Evolutionary conservation across 2,888 invertebrate genomes (phyloP), one percentile per base, ranked within the genome.

Genomic region (Hirtodrosophila trivittata): DNA sequence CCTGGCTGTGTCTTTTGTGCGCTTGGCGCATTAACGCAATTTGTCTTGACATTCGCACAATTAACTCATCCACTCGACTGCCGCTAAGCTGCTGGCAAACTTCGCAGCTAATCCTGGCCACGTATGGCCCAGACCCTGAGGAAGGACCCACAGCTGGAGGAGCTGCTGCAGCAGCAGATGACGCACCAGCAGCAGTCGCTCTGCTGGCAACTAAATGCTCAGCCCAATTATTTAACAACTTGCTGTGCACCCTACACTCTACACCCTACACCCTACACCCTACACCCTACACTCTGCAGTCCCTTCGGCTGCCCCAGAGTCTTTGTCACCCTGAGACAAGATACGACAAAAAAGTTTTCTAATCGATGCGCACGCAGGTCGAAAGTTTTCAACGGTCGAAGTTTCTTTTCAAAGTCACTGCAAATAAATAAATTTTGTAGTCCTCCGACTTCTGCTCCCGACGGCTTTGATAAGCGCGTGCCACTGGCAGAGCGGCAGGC

Each of bases 41-140:
- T 84, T 84, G 87, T 84, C 88, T 82, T 81, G 88, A 85, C 84
- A 87, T 87, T 84, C 85, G 66, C 87, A 87, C 84, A 84, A 84
- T 84, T 84, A 87, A 86, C 78, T 87, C 87, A 86, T 77, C 69
- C 82, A 75, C 66, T 74, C 75, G 67, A 71, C 63, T 71, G 71
- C 56, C 64, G 56, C 74, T 76, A 83, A 78, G 80, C 78, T 78
- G 66, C 63, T 59, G 70, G 73, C 63, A 74, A 78, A 74, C 50
- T 77, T 72, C 35, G 7, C 25, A 55, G 81, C 77, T 84, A 84
- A 81, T 81, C 77, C 76, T 33, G 43, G 42, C 56, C 81, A 69
- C 58, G 58, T 62, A 60, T 59, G 66, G 39, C 58, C 38, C 55
- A 38, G 39, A 62, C 38, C 55, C 32, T 38, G 43, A 45, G 37